phyloP scores from a whole-genome alignment of 2,113 vertebrate species.

The Furnarius figulus region DNA sequence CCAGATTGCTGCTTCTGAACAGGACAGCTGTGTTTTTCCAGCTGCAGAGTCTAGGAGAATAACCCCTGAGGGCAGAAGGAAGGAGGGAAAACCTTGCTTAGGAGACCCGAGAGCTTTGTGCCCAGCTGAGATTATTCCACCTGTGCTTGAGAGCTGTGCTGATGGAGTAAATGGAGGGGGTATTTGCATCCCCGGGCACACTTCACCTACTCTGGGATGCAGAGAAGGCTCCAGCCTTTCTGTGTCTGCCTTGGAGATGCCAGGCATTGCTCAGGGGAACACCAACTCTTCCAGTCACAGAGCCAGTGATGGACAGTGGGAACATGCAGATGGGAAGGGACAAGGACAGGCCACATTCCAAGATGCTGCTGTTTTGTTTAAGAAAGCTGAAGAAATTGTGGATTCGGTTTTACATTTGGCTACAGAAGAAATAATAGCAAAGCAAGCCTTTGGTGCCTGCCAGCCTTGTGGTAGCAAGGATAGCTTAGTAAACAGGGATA shows the following conservation, averaged over 20 bases:
- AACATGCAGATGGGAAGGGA: background rate
- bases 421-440: slow-evolving; percentile 65
- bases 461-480: slow-evolving; percentile 12
- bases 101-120: background rate
- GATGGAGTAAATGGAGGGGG: background rate
- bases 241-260: background rate
- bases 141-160: background rate
- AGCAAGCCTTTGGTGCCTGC: background rate
- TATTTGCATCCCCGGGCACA: background rate
- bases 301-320: background rate
- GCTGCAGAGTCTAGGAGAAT: background rate
- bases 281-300: background rate
- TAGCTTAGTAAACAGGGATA: background rate
- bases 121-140: background rate
- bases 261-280: background rate
- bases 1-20: background rate
- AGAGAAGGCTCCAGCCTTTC: background rate
- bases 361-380: slow-evolving; percentile 26
- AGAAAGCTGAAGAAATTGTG: slow-evolving; percentile 68
- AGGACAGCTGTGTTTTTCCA: background rate
- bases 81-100: background rate
- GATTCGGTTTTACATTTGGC: slow-evolving; percentile 63
- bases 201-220: background rate
- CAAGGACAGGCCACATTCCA: background rate
- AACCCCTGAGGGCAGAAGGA: background rate